Conservation (phyloP, 2,797 vertebrate genomes). For the Microtus californicus region DNA sequence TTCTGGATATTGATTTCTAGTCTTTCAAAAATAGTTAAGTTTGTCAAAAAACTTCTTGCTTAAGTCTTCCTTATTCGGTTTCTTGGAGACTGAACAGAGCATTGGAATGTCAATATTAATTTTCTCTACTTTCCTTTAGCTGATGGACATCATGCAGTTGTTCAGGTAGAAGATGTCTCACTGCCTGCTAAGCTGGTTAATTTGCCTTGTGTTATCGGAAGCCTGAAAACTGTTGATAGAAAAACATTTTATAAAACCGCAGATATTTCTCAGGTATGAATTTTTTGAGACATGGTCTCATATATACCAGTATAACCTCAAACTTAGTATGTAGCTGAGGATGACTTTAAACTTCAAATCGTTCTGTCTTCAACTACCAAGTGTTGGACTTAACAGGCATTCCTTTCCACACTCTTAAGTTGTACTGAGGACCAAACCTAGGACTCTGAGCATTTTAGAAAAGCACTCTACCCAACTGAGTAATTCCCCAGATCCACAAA, state of each 20-base stretch:
- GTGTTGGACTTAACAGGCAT: neutral
- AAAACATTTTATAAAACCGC: constrained; percentile 98
- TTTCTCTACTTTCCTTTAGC: constrained; percentile 86
- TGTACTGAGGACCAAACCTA: neutral
- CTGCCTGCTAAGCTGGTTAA: constrained; percentile 96
- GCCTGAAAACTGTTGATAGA: constrained; percentile 97
- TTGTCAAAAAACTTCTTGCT: constrained; percentile 15
- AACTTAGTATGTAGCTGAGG: neutral
- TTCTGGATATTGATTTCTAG: neutral
- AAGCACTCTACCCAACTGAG: neutral
- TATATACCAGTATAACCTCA: neutral
- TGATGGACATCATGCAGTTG: constrained; percentile 94
- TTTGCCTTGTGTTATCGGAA: constrained; percentile 95
- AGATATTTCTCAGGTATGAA: constrained; percentile 95
- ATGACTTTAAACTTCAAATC: neutral
- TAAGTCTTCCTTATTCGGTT: constrained; percentile 54
- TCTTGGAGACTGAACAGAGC: constrained; percentile 34
- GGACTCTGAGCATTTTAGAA: neutral
- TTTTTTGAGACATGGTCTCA: constrained; percentile 19
- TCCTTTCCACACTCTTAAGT: neutral
- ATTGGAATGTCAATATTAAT: constrained; percentile 45
- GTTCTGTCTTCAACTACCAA: neutral
- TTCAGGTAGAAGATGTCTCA: constrained; percentile 94
- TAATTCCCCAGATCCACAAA: neutral
- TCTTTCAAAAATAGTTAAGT: constrained; percentile 42